These are phyloP conservation scores for Tetanocera ferruginea DNA, from an alignment of 2,888 invertebrate species.

Conservation along the genomic window DNA sequence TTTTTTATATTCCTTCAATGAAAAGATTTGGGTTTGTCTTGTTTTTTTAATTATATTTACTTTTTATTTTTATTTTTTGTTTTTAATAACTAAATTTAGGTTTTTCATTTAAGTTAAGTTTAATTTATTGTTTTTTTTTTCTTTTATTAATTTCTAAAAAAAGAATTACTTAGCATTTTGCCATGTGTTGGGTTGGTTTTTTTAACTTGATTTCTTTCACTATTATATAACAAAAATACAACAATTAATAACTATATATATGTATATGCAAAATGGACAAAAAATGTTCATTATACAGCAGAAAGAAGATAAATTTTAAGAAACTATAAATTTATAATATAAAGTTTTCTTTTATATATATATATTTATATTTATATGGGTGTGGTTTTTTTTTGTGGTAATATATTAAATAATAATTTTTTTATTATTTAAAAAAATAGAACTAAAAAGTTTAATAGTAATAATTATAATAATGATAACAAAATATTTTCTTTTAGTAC, in stretches of 20 bases:
- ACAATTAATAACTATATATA: conserved; percentile 52
- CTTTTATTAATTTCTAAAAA: conserved; percentile 44
- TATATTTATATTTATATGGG: background rate
- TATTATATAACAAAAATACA: conserved; percentile 55
- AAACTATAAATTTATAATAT: conserved; percentile 11
- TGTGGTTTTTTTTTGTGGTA: background rate
- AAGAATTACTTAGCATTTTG: conserved; percentile 36
- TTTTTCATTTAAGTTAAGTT: conserved; percentile 35
- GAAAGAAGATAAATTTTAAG: conserved; percentile 16
- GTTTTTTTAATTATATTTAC: conserved; percentile 39
- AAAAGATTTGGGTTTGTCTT: conserved; percentile 22
- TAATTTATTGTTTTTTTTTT: conserved; percentile 42
- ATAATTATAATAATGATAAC: conserved; percentile 17
- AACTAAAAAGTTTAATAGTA: conserved; percentile 18
- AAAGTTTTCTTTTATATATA: conserved; percentile 5
- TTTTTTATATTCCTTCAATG: background rate
- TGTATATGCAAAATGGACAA: conserved; percentile 43
- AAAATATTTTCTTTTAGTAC: conserved; percentile 23
- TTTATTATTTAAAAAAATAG: background rate
- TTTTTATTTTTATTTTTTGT: conserved; percentile 36
- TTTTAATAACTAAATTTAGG: conserved; percentile 42
- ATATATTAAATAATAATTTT: background rate
- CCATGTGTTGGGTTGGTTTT: conserved; percentile 38
- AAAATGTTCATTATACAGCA: conserved; percentile 30
- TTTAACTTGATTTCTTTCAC: conserved; percentile 45